phyloP scores from a whole-genome alignment of 2,888 invertebrate genomes.

The Halictus quadricinctus region DNA sequence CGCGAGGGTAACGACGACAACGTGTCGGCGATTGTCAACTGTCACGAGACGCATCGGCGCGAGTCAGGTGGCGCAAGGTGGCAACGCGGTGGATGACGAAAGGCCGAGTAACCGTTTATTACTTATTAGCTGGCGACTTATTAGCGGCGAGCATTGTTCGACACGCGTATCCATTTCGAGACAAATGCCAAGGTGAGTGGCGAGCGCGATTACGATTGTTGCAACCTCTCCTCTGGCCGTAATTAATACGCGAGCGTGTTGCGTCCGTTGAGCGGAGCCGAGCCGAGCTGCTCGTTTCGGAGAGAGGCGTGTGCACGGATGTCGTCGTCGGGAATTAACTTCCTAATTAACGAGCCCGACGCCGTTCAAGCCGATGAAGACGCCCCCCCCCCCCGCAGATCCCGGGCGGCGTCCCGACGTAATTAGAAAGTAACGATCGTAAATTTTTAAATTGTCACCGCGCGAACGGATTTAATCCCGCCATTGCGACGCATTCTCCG shows the following conservation, averaged over 20 bases:
- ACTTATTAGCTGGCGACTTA: conserved; percentile 72
- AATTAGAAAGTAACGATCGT: conserved; percentile 57
- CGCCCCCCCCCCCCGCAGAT: not conserved
- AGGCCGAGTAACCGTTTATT: conserved; percentile 47
- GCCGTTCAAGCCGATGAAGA: conserved; percentile 37
- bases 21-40: not conserved
- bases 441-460: conserved; percentile 44
- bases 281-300: conserved; percentile 6
- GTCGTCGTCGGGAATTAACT: conserved; percentile 52
- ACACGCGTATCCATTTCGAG: conserved; percentile 75
- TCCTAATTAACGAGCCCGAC: conserved; percentile 61
- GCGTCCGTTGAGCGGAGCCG: conserved; percentile 5
- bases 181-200: conserved; percentile 78
- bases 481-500: not conserved
- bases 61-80: conserved; percentile 28
- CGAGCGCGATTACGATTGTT: conserved; percentile 67
- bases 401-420: not conserved
- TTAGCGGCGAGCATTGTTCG: conserved; percentile 76
- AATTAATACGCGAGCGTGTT: conserved; percentile 72
- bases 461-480: conserved; percentile 41
- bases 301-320: conserved; percentile 15
- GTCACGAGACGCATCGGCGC: not conserved
- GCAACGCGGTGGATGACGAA: conserved; percentile 35
- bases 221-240: conserved; percentile 50
- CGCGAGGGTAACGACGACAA: not conserved